Base-by-base conservation (phyloP, 2,113 vertebrate genomes). In the Maccullochella peelii region DNA sequence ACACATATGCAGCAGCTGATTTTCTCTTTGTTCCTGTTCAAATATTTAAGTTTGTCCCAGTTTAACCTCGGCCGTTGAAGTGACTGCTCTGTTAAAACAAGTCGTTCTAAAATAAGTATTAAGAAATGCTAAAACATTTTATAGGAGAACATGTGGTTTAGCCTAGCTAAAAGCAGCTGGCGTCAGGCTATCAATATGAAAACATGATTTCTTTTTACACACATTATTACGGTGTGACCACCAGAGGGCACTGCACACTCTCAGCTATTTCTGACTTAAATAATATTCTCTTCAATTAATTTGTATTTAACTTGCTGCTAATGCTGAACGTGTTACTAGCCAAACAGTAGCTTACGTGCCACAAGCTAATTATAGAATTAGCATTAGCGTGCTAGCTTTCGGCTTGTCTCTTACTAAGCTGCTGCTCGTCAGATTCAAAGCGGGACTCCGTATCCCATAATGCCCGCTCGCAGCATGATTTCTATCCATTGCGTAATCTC, bases 401-500 rank as follows among this genome's bases (percentile, higher is more conserved):
- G 3, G 15, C 42, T 72, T 1, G 16, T 44, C 2, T 21, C 6
- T 42, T 42, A 21, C 0, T 21, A 21, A 20, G 49, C 4, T 6
- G 47, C 47, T 52, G 27, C 55, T 52, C 23, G 38, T 50, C 1
- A n/a, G 10, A 42, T 15, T 27, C 50, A 62, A 6, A 20, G 16
- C 4, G 33, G 49, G 63, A 91, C 87, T 89, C 36, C 85, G 91
- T 61, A 23, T 86, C 92, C 91, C 92, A 93, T 12, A 86, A 89
- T 89, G 70, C 90, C 30, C 1, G 70, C 90, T 25, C 1, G 10
- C 18, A 1, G 55, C 1, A 15, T 0, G 18, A 59, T 23, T 0
- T 14, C 54, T 54, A 16, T n/a, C 66, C 27, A 38, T 82, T 85
- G 58, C 85, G 83, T 89, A 84, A 88, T 84, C 36, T 36, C 30